Percentiles rank a stretch among this genome's conserved stretches.
Evolutionary conservation across 2,113 vertebrate species (phyloP).

Genomic region (Heterochromis multidens): DNA sequence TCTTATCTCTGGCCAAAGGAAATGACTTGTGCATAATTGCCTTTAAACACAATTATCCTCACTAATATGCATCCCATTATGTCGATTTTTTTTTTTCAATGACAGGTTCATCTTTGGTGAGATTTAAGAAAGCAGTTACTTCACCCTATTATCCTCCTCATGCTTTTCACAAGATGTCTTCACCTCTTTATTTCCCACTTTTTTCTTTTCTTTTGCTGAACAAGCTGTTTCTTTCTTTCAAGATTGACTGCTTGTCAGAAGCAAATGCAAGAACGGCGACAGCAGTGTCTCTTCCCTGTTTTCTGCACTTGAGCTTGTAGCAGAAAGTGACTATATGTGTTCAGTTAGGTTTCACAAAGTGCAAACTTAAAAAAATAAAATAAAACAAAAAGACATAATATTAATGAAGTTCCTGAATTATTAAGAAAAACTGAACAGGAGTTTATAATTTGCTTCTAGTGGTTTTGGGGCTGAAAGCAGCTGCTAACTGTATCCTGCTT

Average conservation of each 20-base stretch:
- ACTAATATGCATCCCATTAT: slow-evolving; percentile 53
- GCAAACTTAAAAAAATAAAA: not conserved
- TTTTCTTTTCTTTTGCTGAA: slow-evolving; percentile 35
- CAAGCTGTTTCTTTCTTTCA: slow-evolving; percentile 20
- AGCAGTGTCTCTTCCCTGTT: not conserved
- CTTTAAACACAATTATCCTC: slow-evolving; percentile 62
- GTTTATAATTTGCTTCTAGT: not conserved
- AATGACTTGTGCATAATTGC: slow-evolving; percentile 51
- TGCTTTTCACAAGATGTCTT: not conserved
- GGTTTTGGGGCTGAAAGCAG: not conserved
- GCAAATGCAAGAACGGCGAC: not conserved
- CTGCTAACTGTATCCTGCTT: not conserved
- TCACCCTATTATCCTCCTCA: not conserved
- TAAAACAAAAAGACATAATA: not conserved
- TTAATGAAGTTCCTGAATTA: not conserved
- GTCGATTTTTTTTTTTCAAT: slow-evolving; percentile 10
- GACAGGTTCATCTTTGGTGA: slow-evolving; percentile 55
- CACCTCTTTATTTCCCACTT: not conserved
- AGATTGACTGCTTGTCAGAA: slow-evolving; percentile 15
- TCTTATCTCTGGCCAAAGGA: slow-evolving; percentile 45
- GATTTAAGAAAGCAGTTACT: slow-evolving; percentile 28
- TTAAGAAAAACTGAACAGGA: not conserved
- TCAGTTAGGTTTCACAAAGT: not conserved
- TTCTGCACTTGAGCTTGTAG: not conserved
- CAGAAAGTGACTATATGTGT: not conserved